Percentiles rank a stretch among this genome's conserved stretches.
These are phyloP conservation scores for Manacus vitellinus DNA, from an alignment of 2,113 vertebrate species.

Conservation along the genomic window DNA sequence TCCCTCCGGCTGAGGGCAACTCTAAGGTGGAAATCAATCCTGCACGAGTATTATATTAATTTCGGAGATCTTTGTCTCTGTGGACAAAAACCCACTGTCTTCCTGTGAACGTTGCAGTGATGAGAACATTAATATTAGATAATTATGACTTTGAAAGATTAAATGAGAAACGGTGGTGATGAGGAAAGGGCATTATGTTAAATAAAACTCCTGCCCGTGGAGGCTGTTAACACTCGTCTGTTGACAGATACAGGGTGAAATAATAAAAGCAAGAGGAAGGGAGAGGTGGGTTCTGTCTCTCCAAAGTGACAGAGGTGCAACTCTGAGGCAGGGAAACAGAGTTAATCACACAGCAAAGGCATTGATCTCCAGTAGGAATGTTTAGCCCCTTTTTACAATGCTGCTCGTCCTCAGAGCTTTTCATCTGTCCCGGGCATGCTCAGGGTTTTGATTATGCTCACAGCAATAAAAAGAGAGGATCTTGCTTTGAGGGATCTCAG, in stretches of 20 bases:
- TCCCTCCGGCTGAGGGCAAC: constrained; percentile 70
- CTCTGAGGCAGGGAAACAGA: neutral
- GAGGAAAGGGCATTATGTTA: constrained; percentile 26
- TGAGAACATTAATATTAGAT: constrained; percentile 76
- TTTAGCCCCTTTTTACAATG: neutral
- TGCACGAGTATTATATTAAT: constrained; percentile 72
- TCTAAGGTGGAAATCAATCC: constrained; percentile 74
- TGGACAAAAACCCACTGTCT: constrained; percentile 67
- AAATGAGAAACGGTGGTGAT: constrained; percentile 37
- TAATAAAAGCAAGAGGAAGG: neutral
- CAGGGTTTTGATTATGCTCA: neutral
- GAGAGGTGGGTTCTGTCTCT: neutral
- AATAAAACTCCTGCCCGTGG: neutral
- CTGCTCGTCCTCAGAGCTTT: neutral
- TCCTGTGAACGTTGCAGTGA: constrained; percentile 47
- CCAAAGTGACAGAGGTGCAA: neutral
- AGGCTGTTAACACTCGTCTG: constrained; percentile 13
- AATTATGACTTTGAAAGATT: constrained; percentile 71
- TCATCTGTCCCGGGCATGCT: neutral
- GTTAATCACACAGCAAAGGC: neutral
- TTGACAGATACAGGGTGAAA: neutral
- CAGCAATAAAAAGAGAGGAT: neutral
- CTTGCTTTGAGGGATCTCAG: neutral
- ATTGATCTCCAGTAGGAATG: neutral
- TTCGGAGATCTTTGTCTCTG: constrained; percentile 74